Base-by-base conservation (phyloP, 2,888 invertebrate genomes). In the Tenthredo livida region DNA sequence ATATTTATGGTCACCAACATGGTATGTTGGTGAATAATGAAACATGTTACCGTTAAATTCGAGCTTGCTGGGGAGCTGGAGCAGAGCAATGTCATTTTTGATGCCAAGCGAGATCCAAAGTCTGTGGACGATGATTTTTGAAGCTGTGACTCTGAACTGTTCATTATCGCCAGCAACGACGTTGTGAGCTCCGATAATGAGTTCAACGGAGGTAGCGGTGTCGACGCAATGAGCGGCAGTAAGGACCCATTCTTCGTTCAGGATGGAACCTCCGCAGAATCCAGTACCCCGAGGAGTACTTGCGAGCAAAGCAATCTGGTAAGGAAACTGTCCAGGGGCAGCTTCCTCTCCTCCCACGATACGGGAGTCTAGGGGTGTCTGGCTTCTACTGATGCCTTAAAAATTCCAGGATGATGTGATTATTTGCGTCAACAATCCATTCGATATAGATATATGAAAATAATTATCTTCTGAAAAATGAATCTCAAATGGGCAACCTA, bases 1-100 rank as follows among this genome's bases (percentile, higher is more conserved):
- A 17, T 6, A 50, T 15, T 17, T 50, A 1, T 50, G n/a, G 10
- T n/a, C 7, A n/a, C n/a, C 17, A n/a, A 6, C 7, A 5, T n/a
- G 7, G 7, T 7, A 17, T 17, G 15, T 50, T 17, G 17, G 17
- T 50, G 17, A 50, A 50, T 17, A 17, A 50, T 50, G 17, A 17
- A 70, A 70, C 25, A 40, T 17, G 0, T 86, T 85, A 88, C 88
- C 61, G 47, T 85, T 85, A 17, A 87, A 85, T 6, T 58, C 65
- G 25, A 88, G 86, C n/a, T 75, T 72, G 7, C 83, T 50, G n/a
- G 88, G 86, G n/a, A 89, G 88, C n/a, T 73, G 85, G 78, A 90
- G 85, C 50, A 90, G 70, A 33, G 90, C 87, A 29, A 90, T 85
- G 85, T 90, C 90, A 82, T 90, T 88, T 33, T 86, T 78, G 78